phyloP scores from a whole-genome alignment of 2,113 vertebrate species.

The Vimba vimba region DNA sequence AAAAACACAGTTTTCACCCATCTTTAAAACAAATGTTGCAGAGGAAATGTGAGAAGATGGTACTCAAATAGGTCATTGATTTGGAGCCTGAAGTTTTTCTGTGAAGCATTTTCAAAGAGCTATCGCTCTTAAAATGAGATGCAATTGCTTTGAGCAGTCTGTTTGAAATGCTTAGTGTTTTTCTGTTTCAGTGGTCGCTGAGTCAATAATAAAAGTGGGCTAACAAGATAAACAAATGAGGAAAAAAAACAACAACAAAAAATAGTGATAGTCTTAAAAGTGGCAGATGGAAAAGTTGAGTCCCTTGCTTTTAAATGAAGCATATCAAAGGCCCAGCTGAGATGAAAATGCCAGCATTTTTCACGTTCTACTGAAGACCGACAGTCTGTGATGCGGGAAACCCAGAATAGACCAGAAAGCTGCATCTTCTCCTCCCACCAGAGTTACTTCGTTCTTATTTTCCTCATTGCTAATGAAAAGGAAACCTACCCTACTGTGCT shows the following conservation, averaged over 20 bases:
- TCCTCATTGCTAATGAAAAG: conserved; percentile 70
- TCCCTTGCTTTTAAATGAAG: conserved; percentile 74
- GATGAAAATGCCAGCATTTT: conserved; percentile 57
- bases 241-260: background rate
- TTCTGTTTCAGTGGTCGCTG: conserved; percentile 32
- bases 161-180: conserved; percentile 40
- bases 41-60: conserved; percentile 17
- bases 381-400: conserved; percentile 62
- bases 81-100: background rate
- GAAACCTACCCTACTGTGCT: conserved; percentile 65
- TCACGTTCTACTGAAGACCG: conserved; percentile 70
- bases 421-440: conserved; percentile 42
- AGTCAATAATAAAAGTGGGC: conserved; percentile 39
- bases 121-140: background rate
- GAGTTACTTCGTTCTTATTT: conserved; percentile 54
- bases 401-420: conserved; percentile 36
- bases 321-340: conserved; percentile 68
- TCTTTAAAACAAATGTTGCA: background rate
- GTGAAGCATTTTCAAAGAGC: background rate
- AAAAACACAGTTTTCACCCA: background rate
- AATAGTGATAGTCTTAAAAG: conserved; percentile 15
- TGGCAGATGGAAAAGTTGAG: conserved; percentile 68
- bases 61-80: conserved; percentile 19
- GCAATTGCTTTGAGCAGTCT: conserved; percentile 17
- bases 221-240: conserved; percentile 49